Evolutionary conservation across 2,888 invertebrate species (phyloP).

Genomic region (Lithophane semibrunnea): DNA sequence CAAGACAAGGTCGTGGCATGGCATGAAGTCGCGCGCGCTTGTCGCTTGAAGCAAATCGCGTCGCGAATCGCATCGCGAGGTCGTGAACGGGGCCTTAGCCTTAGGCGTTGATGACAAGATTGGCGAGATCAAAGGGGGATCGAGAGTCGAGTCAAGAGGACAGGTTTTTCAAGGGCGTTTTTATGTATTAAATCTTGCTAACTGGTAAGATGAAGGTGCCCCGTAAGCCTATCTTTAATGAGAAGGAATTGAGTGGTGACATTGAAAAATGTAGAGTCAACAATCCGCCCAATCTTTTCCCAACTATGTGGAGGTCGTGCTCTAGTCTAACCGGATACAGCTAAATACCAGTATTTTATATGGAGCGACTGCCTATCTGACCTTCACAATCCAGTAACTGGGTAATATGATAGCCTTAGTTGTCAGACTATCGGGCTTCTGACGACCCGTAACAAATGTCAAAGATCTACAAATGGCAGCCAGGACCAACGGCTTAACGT

Average conservation of each 20-base stretch:
- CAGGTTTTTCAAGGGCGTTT: neutral
- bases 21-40: neutral
- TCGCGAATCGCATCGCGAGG: neutral
- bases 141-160: neutral
- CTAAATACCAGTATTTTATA: too few species aligned
- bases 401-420: too few species aligned
- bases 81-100: neutral
- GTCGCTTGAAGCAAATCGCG: neutral
- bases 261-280: neutral
- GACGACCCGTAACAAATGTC: too few species aligned
- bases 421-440: too few species aligned
- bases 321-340: too few species aligned
- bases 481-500: too few species aligned
- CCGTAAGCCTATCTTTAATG: neutral
- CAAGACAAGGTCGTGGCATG: too few species aligned
- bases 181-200: neutral
- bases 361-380: too few species aligned
- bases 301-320: too few species aligned
- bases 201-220: neutral
- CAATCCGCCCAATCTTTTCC: too few species aligned
- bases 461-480: too few species aligned
- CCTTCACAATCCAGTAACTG: too few species aligned
- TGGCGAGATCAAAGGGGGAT: slow-evolving; percentile 12
- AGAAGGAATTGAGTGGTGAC: neutral
- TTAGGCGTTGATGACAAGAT: slow-evolving; percentile 10